Percentiles rank a stretch among this genome's conserved stretches.
Evolutionary conservation across 2,113 vertebrate species (phyloP).

Genomic region (Amphilophus citrinellus): DNA sequence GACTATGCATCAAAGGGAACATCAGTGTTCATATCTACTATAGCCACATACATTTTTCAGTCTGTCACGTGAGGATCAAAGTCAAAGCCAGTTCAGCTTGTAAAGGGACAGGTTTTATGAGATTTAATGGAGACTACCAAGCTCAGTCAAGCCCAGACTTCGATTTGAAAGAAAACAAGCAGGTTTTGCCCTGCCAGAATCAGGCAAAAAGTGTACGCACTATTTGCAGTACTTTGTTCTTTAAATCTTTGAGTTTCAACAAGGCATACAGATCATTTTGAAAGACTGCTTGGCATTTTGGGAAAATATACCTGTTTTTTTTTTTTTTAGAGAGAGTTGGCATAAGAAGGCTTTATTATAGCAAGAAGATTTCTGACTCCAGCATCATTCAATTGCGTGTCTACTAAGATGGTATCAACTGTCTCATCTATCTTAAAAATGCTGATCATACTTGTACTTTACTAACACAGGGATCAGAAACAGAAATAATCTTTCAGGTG

Average conservation of each 20-base stretch:
- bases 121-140: slow-evolving; percentile 20
- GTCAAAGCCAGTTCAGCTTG: slow-evolving; percentile 5
- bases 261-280: neutral
- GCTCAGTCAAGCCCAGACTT: slow-evolving; percentile 22
- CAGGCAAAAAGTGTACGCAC: neutral
- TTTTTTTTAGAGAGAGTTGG: neutral
- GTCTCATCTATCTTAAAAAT: neutral
- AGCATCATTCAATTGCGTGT: neutral
- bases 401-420: neutral
- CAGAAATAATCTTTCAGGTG: neutral
- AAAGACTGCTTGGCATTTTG: neutral
- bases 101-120: slow-evolving; percentile 26
- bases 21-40: slow-evolving; percentile 35
- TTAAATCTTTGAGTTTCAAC: slow-evolving; percentile 3
- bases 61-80: neutral
- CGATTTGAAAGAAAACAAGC: slow-evolving; percentile 16
- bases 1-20: slow-evolving; percentile 12
- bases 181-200: slow-evolving; percentile 16
- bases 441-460: neutral
- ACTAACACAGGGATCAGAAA: neutral
- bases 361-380: neutral
- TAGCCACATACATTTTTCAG: neutral
- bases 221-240: slow-evolving; percentile 1
- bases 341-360: neutral
- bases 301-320: neutral